These are phyloP conservation scores for Ligdia adustata DNA, from an alignment of 2,888 invertebrate genomes.

Conservation along the genomic window DNA sequence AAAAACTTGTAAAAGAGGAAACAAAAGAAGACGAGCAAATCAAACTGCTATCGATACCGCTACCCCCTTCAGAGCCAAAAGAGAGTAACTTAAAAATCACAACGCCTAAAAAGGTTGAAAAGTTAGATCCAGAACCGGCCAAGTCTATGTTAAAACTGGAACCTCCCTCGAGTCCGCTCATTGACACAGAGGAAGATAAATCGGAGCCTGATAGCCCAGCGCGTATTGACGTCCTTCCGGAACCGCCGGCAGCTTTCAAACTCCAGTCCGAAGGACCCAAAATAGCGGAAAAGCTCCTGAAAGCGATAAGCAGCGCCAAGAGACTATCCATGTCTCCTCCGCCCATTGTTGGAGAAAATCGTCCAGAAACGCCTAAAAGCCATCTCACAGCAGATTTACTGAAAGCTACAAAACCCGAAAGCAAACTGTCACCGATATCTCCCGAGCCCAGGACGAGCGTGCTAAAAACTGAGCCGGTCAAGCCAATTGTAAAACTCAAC, in stretches of 20 bases:
- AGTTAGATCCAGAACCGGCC: slow-evolving; percentile 51
- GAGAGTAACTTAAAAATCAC: slow-evolving; percentile 42
- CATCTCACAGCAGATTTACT: slow-evolving; percentile 44
- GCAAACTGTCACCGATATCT: slow-evolving; percentile 49
- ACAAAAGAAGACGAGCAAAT: slow-evolving; percentile 38
- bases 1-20: slow-evolving; percentile 30
- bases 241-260: slow-evolving; percentile 75
- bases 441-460: slow-evolving; percentile 46
- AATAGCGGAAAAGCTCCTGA: slow-evolving; percentile 85
- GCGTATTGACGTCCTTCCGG: slow-evolving; percentile 76
- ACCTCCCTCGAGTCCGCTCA: slow-evolving; percentile 69
- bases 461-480: slow-evolving; percentile 47
- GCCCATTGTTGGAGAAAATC: slow-evolving; percentile 52
- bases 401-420: slow-evolving; percentile 50
- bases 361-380: slow-evolving; percentile 59
- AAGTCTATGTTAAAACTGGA: slow-evolving; percentile 57
- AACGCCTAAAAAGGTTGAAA: slow-evolving; percentile 54
- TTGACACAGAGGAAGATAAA: slow-evolving; percentile 77
- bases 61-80: slow-evolving; percentile 47
- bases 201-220: slow-evolving; percentile 79
- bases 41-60: slow-evolving; percentile 48
- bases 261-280: slow-evolving; percentile 82
- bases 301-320: slow-evolving; percentile 84
- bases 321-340: slow-evolving; percentile 77
- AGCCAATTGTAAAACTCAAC: slow-evolving; percentile 47